phyloP scores from a whole-genome alignment of 92 coral and sea anemone species.

The Desmophyllum pertusum region DNA sequence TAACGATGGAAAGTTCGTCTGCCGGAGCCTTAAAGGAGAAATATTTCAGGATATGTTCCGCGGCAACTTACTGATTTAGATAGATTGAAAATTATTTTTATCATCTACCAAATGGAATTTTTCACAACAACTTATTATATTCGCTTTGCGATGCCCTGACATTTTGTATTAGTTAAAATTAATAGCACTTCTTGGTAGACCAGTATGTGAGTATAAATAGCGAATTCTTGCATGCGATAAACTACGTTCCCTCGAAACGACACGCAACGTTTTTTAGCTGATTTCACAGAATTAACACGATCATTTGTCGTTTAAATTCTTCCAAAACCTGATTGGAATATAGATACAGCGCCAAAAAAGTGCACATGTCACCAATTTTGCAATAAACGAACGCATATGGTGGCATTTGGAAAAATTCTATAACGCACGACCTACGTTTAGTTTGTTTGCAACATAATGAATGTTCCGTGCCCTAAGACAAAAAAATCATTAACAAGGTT shows the following conservation, averaged over 20 bases:
- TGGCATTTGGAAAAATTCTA: not conserved
- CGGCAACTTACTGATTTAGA: not conserved
- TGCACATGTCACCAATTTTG: not conserved
- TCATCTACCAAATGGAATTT: not conserved
- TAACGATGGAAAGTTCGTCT: not conserved
- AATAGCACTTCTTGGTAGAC: conserved; percentile 27
- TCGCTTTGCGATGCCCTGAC: conserved; percentile 26
- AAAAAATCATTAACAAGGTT: not conserved
- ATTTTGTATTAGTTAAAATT: conserved; percentile 22
- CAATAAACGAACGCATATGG: not conserved
- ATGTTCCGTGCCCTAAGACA: not conserved
- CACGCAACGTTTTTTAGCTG: conserved; percentile 25
- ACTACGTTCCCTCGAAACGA: conserved; percentile 12
- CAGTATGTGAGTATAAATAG: conserved; percentile 33
- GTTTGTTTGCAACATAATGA: not conserved
- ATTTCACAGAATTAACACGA: not conserved
- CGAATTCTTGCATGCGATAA: conserved; percentile 31
- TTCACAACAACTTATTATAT: conserved; percentile 27
- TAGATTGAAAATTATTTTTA: not conserved
- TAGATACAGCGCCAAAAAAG: not conserved
- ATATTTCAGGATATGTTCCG: not conserved
- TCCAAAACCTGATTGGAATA: not conserved
- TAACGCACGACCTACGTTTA: not conserved
- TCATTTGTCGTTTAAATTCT: not conserved
- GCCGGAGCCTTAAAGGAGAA: not conserved